These are phyloP conservation scores for Drosophila planitibia DNA, from an alignment of 2,888 invertebrate genomes.

Conservation along the genomic window DNA sequence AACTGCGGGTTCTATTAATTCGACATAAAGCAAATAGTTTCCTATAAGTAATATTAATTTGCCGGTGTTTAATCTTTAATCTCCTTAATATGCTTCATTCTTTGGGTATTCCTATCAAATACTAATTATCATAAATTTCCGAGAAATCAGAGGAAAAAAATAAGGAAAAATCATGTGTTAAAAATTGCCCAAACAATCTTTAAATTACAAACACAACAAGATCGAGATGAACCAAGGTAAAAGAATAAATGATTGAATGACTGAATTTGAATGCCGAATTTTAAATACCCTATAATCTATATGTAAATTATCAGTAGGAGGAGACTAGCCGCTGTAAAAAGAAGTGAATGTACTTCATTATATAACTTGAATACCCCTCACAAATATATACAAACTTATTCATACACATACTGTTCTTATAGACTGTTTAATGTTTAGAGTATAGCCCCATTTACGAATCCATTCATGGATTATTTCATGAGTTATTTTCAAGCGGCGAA, in stretches of 20 bases:
- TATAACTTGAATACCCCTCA: not conserved
- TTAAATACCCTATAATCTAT: slow-evolving; percentile 3
- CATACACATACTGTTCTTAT: slow-evolving; percentile 1
- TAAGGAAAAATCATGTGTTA: not conserved
- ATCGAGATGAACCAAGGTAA: not conserved
- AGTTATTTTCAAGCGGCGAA: slow-evolving; percentile 31
- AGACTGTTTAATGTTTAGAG: slow-evolving; percentile 42
- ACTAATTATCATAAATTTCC: slow-evolving; percentile 10
- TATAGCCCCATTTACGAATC: slow-evolving; percentile 38
- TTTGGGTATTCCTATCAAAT: slow-evolving; percentile 9
- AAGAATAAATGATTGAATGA: not conserved
- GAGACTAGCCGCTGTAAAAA: not conserved
- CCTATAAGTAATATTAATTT: not conserved
- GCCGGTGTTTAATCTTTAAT: not conserved
- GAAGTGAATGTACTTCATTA: not conserved
- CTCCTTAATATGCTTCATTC: slow-evolving; percentile 5
- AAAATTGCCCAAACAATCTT: slow-evolving; percentile 4
- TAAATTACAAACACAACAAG: slow-evolving; percentile 23
- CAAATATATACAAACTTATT: not conserved
- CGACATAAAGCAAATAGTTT: not conserved
- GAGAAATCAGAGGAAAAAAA: not conserved
- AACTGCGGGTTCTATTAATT: slow-evolving; percentile 40
- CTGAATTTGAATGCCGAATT: not conserved
- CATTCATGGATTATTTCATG: slow-evolving; percentile 47
- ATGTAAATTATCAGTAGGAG: not conserved